phyloP scores from a whole-genome alignment of 2,888 invertebrate species.

The Dryobotodes eremita region DNA sequence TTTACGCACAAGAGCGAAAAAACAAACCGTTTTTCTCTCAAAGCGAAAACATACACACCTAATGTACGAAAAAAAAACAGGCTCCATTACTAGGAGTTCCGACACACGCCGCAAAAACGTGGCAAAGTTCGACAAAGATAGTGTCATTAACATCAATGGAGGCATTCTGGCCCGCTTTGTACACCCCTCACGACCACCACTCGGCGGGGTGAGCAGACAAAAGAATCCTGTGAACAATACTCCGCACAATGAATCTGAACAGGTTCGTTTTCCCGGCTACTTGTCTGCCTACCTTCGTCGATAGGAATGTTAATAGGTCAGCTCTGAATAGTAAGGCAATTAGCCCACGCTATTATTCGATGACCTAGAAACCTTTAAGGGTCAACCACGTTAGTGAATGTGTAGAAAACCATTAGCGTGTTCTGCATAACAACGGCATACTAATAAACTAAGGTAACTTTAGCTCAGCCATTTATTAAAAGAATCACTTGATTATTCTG shows the following conservation, averaged over 20 bases:
- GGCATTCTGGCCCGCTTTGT: constrained; percentile 65
- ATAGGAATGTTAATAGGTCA: constrained; percentile 55
- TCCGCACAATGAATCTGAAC: constrained; percentile 59
- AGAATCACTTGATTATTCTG: constrained; percentile 31
- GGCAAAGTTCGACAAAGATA: constrained; percentile 69
- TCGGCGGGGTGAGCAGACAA: constrained; percentile 58
- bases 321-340: constrained; percentile 50
- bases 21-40: constrained; percentile 35
- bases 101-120: constrained; percentile 70
- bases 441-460: background rate
- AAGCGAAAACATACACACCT: constrained; percentile 43
- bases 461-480: constrained; percentile 3
- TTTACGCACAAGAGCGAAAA: constrained; percentile 31
- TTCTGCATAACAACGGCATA: constrained; percentile 12
- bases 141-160: constrained; percentile 77
- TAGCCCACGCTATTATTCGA: constrained; percentile 47
- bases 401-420: constrained; percentile 45
- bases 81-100: constrained; percentile 54
- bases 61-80: constrained; percentile 41
- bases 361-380: constrained; percentile 59
- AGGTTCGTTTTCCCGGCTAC: constrained; percentile 39
- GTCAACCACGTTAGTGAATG: constrained; percentile 35
- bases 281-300: constrained; percentile 21
- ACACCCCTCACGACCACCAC: constrained; percentile 47
- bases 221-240: constrained; percentile 60